Conservation (phyloP, 2,113 vertebrate species). For the Neogale vison region DNA sequence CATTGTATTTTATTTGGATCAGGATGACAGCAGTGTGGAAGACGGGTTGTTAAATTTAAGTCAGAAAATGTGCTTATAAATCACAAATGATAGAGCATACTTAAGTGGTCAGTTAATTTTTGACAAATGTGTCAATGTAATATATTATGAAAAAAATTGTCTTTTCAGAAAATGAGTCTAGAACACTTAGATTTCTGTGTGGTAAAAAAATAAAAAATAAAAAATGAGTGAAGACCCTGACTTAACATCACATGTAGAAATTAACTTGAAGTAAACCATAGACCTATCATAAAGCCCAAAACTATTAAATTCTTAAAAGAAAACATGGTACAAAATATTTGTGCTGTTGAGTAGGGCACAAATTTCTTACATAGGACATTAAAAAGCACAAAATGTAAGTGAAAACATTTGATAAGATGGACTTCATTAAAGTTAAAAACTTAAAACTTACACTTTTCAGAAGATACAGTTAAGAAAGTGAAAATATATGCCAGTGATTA, state of each 20-base stretch:
- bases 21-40: not conserved
- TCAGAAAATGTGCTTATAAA: not conserved
- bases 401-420: constrained; percentile 11
- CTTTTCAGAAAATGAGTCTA: not conserved
- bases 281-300: not conserved
- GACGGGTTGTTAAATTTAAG: not conserved
- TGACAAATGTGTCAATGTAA: not conserved
- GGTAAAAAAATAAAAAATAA: not conserved
- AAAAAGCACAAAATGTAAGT: not conserved
- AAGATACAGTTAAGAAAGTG: not conserved
- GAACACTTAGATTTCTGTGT: not conserved
- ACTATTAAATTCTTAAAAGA: not conserved
- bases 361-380: not conserved
- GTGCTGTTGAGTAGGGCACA: not conserved
- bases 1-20: not conserved
- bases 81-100: not conserved
- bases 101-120: not conserved
- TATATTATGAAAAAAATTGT: not conserved
- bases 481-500: not conserved
- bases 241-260: not conserved
- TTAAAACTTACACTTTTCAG: not conserved
- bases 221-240: not conserved
- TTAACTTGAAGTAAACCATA: not conserved
- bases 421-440: not conserved
- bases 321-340: not conserved